These are phyloP conservation scores for Lingula anatina DNA, from an alignment of 2,888 invertebrate species.

Conservation along the genomic window DNA sequence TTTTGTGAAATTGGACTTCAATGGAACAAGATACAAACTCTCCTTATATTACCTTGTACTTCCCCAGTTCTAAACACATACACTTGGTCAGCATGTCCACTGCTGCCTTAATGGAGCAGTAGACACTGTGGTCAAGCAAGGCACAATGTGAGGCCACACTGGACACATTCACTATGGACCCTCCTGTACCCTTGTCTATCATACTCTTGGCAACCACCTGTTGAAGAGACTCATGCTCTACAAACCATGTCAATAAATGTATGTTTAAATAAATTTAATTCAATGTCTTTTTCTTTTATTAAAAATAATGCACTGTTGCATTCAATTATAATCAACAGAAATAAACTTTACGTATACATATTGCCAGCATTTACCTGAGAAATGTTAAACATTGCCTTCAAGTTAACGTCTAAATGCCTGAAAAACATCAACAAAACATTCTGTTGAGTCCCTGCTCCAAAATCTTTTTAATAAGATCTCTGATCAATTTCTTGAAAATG, in stretches of 20 bases:
- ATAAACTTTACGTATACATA: not conserved
- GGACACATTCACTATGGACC: constrained; percentile 85
- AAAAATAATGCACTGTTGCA: too few species aligned
- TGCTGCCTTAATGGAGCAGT: constrained; percentile 81
- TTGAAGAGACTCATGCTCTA: too few species aligned
- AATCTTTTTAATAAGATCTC: too few species aligned
- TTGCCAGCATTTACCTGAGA: constrained; percentile 56
- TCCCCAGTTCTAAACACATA: constrained; percentile 82
- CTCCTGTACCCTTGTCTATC: constrained; percentile 65
- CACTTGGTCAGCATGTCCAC: constrained; percentile 77
- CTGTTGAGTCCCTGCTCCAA: too few species aligned
- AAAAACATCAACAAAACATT: too few species aligned
- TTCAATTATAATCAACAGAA: too few species aligned
- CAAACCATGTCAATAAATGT: too few species aligned
- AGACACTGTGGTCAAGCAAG: constrained; percentile 70
- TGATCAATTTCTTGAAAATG: too few species aligned
- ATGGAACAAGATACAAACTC: too few species aligned
- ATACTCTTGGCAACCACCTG: constrained; percentile 71
- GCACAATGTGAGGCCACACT: constrained; percentile 67
- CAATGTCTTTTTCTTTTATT: not conserved
- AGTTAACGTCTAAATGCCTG: constrained; percentile 64
- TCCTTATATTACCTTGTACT: constrained; percentile 56
- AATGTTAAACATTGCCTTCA: constrained; percentile 78
- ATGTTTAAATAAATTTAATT: too few species aligned
- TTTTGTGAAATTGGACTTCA: too few species aligned